A percentile compares a stretch with the other conserved stretches of the same genome.
Evolutionary conservation across 2,113 vertebrate genomes (phyloP).

Genomic region (Prochilodus magdalenae): DNA sequence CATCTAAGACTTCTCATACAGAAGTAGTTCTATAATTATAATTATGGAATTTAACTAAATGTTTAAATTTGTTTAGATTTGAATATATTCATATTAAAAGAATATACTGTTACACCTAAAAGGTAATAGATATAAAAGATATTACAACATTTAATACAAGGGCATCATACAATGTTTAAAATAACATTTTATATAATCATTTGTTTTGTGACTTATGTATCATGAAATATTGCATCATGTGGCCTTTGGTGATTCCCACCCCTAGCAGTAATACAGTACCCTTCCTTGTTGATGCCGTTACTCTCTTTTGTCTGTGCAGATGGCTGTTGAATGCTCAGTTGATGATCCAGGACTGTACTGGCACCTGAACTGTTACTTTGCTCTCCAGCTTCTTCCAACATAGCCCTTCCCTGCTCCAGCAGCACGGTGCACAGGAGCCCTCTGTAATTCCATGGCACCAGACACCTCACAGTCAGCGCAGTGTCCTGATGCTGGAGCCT

Average conservation of each 20-base stretch:
- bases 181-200: too few species aligned
- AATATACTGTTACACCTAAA: background rate
- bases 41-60: too few species aligned
- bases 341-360: constrained; percentile 43
- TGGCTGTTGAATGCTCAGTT: constrained; percentile 39
- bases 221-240: too few species aligned
- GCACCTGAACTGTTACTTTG: constrained; percentile 35
- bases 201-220: too few species aligned
- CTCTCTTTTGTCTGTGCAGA: constrained; percentile 35
- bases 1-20: too few species aligned
- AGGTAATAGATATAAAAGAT: too few species aligned
- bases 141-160: too few species aligned
- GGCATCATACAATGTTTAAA: too few species aligned
- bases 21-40: too few species aligned
- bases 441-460: constrained; percentile 92
- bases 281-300: constrained; percentile 63
- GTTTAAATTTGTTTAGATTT: too few species aligned
- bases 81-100: too few species aligned
- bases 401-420: constrained; percentile 87
- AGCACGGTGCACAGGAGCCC: constrained; percentile 87
- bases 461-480: constrained; percentile 84
- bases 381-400: constrained; percentile 78
- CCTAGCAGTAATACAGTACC: constrained; percentile 63
- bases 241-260: too few species aligned
- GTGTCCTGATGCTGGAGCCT: constrained; percentile 84